Percentiles rank a stretch among this genome's conserved stretches.
phyloP scores from a whole-genome alignment of 2,888 invertebrate genomes.

The Trilocha varians region DNA sequence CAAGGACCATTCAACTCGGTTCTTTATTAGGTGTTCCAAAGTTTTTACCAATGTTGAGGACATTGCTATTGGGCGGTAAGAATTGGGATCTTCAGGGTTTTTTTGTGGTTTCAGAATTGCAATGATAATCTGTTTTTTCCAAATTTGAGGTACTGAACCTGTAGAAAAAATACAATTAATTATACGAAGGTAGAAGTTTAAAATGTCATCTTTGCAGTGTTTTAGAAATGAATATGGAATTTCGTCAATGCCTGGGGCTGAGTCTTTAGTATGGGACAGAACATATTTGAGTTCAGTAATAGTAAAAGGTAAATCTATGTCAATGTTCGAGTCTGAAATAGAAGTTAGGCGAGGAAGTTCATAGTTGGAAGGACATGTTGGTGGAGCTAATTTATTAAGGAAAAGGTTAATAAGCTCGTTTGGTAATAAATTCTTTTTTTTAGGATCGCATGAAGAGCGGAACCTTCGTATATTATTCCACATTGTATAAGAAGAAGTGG shows the following conservation, averaged over 20 bases:
- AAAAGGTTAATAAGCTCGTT: too few species aligned
- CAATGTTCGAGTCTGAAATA: too few species aligned
- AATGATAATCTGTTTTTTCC: too few species aligned
- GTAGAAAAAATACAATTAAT: too few species aligned
- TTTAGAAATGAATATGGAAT: neutral
- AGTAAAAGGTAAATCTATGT: too few species aligned
- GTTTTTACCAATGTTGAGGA: neutral
- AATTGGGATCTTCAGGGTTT: neutral
- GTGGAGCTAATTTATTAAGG: too few species aligned
- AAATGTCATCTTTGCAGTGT: too few species aligned
- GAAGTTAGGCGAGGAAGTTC: too few species aligned
- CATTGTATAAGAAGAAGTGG: neutral
- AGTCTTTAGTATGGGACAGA: neutral
- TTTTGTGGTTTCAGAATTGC: neutral
- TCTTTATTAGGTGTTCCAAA: neutral
- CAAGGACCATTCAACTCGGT: neutral
- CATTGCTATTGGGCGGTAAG: neutral
- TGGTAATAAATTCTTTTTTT: neutral
- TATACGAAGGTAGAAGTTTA: too few species aligned
- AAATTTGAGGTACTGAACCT: too few species aligned
- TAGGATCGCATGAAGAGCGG: neutral
- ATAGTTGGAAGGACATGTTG: too few species aligned
- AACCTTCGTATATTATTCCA: neutral
- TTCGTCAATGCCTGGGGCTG: neutral
- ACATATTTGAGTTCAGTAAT: neutral